Evolutionary conservation across 1,140 invertebrate species (phyloP), one percentile per base, ranked within the genome.

Genomic region (Stenopsyche tienmushanensis): DNA sequence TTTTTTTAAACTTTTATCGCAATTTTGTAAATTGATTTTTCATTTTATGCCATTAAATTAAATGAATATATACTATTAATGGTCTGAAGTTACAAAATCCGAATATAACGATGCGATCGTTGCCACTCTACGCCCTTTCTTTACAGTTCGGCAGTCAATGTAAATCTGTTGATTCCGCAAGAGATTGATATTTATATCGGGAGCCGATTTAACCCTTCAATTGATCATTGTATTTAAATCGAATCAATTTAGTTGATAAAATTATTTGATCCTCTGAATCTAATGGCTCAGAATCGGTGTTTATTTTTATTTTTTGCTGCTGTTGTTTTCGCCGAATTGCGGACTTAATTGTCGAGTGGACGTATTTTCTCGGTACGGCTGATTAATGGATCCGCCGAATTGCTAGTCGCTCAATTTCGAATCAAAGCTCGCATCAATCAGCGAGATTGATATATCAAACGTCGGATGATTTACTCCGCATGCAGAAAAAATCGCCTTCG

Each of bases 161-260:
- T 47, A 47, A 47, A 47, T 47, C 45, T 8, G n/a, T 47, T 20
- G n/a, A 20, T 47, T 20, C 45, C 7, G 29, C n/a, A 47, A 47
- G 29, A 18, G 50, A 53, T 53, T 53, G 50, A 53, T 53, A 53
- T 24, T 53, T 24, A 24, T 53, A 53, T 53, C 13, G 15, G 17
- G 44, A 47, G 34, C 7, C 34, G 34, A 39, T 39, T 39, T 39
- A 39, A 39, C 34, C 17, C 8, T 20, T 47, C 44, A 20, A 47
- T 47, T 47, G 44, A 47, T 20, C 17, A 47, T 47, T 47, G 44
- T 18, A 47, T 47, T 47, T 18, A 18, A 47, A 47, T 47, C 44
- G 44, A 47, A 5, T 47, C 44, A 47, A 47, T 47, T 47, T 47
- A 15, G 18, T n/a, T n/a, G n/a, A n/a, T n/a, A n/a, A n/a, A n/a